phyloP scores from a whole-genome alignment of 2,888 invertebrate species.

The Ariolimax columbianus region DNA sequence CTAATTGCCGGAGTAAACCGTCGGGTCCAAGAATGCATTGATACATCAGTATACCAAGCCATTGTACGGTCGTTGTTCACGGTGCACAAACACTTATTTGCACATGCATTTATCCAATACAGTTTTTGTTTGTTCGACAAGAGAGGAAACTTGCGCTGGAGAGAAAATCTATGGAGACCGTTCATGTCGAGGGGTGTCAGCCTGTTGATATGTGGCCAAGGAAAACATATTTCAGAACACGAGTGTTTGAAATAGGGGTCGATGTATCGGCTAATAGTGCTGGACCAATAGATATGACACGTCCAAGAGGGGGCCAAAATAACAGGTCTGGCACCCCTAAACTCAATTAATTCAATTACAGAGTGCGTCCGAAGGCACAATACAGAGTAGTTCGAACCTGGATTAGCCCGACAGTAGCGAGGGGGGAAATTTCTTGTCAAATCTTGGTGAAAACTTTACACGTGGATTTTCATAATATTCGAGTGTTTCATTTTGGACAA shows the following conservation, averaged over 20 bases:
- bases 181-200: slow-evolving; percentile 50
- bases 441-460: not conserved
- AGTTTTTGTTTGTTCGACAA: slow-evolving; percentile 46
- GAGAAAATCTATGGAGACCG: slow-evolving; percentile 45
- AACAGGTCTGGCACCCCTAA: slow-evolving; percentile 45
- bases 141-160: slow-evolving; percentile 41
- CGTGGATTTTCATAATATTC: not conserved
- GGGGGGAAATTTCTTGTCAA: not conserved
- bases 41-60: slow-evolving; percentile 39
- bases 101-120: slow-evolving; percentile 49
- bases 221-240: slow-evolving; percentile 49
- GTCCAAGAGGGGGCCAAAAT: slow-evolving; percentile 42
- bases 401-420: not conserved
- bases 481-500: not conserved
- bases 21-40: slow-evolving; percentile 5
- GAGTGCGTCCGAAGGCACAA: slow-evolving; percentile 32
- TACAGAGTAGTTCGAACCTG: not conserved
- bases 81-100: slow-evolving; percentile 47
- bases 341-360: slow-evolving; percentile 50
- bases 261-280: slow-evolving; percentile 46
- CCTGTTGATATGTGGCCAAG: slow-evolving; percentile 46
- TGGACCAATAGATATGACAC: slow-evolving; percentile 45
- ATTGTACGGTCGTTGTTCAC: slow-evolving; percentile 28
- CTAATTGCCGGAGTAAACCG: slow-evolving; percentile 44
- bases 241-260: slow-evolving; percentile 47